phyloP scores from a whole-genome alignment of 2,113 vertebrate species.

The Phylloscopus trochilus region DNA sequence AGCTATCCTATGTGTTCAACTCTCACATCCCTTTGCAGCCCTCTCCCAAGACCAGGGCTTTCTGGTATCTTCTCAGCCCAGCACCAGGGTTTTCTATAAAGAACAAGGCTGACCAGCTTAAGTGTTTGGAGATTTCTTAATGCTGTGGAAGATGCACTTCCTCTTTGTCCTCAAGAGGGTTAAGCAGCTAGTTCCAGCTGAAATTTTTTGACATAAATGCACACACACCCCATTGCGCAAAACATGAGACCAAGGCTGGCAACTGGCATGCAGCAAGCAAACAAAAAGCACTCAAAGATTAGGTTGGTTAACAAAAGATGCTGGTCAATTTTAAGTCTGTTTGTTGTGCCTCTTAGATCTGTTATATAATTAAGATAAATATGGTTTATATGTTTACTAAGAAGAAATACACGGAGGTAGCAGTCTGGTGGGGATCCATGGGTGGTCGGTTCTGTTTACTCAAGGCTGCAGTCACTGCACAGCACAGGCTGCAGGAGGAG shows the following conservation, averaged over 20 bases:
- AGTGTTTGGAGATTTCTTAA: not conserved
- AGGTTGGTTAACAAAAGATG: not conserved
- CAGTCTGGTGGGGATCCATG: not conserved
- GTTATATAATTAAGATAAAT: not conserved
- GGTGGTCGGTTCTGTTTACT: not conserved
- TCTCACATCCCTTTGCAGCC: not conserved
- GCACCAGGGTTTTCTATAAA: not conserved
- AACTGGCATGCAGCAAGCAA: not conserved
- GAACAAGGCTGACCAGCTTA: not conserved
- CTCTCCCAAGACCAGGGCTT: not conserved
- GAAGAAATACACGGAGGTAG: not conserved
- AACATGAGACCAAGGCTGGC: not conserved
- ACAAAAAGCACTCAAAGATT: not conserved
- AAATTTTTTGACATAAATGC: not conserved
- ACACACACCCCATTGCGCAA: not conserved
- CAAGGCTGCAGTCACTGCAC: not conserved
- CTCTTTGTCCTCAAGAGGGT: not conserved
- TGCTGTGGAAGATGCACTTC: not conserved
- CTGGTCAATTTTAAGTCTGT: not conserved
- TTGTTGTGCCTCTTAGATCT: not conserved
- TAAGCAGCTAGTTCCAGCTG: not conserved
- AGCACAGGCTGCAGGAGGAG: not conserved
- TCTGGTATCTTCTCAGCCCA: not conserved
- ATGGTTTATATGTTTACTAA: not conserved
- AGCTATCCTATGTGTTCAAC: not conserved